Evolutionary conservation across 2,113 vertebrate species (phyloP), one percentile per base, ranked within the genome.

Genomic region (Lophius piscatorius): DNA sequence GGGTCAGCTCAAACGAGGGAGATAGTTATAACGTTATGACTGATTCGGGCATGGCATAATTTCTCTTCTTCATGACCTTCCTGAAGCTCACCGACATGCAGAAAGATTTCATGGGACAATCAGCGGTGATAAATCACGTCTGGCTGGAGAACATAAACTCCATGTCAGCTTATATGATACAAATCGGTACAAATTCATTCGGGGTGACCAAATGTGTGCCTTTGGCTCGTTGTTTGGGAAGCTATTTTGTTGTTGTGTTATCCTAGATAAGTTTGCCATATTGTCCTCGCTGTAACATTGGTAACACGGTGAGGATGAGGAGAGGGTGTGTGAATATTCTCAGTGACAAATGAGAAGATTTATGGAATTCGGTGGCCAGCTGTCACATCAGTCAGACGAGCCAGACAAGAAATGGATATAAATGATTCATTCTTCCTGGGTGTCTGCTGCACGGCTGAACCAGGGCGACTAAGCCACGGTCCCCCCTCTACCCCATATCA

Each of bases 371-470:
- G 63, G 69, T 76, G 70, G 51, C 81, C 83, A 78, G 80, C 72
- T 86, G 86, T 90, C 87, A 77, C 56, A 72, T 82, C 80, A 49
- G 59, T 83, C 76, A 67, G 60, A 78, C 17, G 14, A 55, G 65
- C 63, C 74, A 74, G 78, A 87, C 55, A 49, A 69, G 65, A 86
- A 83, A 63, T 51, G 66, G 46, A 70, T 56, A 78, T 82, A 58
- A 90, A 86, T 88, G 84, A 90, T 86, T 89, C 61, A 86, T 85
- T 68, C 56, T 81, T 76, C 41, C 81, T 42, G 65, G 56, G 41
- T 42, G 74, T 67, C 57, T 75, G 73, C 49, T 46, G 68, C 78
- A 81, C 59, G 48, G 44, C 58, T 65, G 75, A 64, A 61, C 73
- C 78, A 63, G 48, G 76, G 63, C 47, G 56, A 10, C 29, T 31